Evolutionary conservation across 2,797 vertebrate species (phyloP), one percentile per base, ranked within the genome.

Genomic region (Dermochelys coriacea): DNA sequence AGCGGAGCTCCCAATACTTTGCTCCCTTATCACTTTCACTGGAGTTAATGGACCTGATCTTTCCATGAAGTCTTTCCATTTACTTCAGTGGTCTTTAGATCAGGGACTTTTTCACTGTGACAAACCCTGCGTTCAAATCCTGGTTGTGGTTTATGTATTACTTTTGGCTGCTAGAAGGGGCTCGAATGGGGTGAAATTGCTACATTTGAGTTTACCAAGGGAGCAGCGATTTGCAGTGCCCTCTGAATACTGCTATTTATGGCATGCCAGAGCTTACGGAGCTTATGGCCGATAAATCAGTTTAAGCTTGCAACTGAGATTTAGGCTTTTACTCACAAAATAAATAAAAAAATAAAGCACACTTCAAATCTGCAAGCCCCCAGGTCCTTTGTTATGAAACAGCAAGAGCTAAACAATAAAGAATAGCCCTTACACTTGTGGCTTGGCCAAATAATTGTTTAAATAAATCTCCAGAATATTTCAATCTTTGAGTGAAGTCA

Each of bases 231-330:
- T 95, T 95, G 81, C 88, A 92, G 89, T 47, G 95, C 95, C 85
- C 89, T 86, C 93, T 95, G 95, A 96, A 95, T 94, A 96, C 74
- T 83, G 88, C 95, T 96, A 95, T 97, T 97, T 96, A 93, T 95
- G 97, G 96, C 94, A 82, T 92, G 92, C 94, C 93, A 94, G 94
- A 90, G 91, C 91, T 96, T 97, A 95, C 41, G 89, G 84, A 71
- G 90, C 93, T 96, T 96, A 97, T 49, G 88, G 89, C 93, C 85
- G 86, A 84, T 96, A 97, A 97, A 80, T 96, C 96, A 96, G 86
- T 95, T 95, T 97, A 96, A 97, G 95, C 93, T 93, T 95, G 93
- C 93, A 96, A 96, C 93, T 81, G 97, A 97, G 95, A 97, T 88
- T 90, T 91, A 92, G 75, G 92, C 54, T 94, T 94, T 97, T 97